Evolutionary conservation across 2,797 vertebrate genomes (phyloP).

Genomic region (Phataginus tricuspis): DNA sequence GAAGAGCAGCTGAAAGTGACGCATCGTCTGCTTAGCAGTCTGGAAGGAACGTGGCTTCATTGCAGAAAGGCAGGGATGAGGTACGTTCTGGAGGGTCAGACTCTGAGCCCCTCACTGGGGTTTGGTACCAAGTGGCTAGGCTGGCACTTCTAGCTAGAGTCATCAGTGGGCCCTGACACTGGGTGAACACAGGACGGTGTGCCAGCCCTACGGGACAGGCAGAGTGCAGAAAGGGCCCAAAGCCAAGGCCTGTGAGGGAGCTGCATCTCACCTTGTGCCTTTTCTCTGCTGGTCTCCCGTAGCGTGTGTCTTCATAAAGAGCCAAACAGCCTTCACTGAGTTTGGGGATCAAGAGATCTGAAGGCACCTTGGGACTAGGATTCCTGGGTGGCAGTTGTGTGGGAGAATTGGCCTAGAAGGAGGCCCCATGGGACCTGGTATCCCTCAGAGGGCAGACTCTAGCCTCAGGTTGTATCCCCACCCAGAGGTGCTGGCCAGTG

Average conservation of each 20-base stretch:
- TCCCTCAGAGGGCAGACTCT: neutral
- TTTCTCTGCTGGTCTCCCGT: neutral
- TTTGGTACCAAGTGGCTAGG: neutral
- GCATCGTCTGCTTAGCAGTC: neutral
- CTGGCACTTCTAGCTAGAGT: neutral
- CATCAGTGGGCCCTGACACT: neutral
- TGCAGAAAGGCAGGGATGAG: neutral
- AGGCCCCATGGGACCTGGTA: neutral
- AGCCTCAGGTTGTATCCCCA: neutral
- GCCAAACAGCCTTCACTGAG: neutral
- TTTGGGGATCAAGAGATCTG: neutral
- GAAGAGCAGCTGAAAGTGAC: neutral
- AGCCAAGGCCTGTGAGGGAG: neutral
- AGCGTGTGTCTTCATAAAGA: neutral
- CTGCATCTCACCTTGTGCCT: neutral
- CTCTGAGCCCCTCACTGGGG: neutral
- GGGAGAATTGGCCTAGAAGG: neutral
- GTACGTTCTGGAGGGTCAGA: neutral
- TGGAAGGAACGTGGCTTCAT: neutral
- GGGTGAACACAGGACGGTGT: neutral
- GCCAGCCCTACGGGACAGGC: neutral
- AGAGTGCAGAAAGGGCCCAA: neutral
- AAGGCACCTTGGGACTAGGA: neutral
- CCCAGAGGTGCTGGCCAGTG: neutral
- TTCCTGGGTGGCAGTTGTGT: neutral